These are phyloP conservation scores for Limnodromus scolopaceus DNA, from an alignment of 2,797 vertebrate genomes.

Conservation along the genomic window DNA sequence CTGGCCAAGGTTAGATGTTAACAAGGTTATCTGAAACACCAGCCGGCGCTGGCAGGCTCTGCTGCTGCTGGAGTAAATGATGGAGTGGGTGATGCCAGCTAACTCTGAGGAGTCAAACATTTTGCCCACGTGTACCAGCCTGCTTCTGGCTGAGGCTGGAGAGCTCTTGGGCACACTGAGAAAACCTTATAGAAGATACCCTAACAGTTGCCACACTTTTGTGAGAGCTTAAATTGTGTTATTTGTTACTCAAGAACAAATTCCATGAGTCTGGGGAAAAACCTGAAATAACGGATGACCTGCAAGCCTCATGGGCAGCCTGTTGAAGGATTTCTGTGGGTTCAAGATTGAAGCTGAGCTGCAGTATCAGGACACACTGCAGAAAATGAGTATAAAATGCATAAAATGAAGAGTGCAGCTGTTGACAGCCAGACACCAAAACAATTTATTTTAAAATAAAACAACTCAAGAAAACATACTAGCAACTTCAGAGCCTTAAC, in stretches of 20 bases:
- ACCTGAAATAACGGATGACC: neutral
- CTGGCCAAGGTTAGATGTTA: neutral
- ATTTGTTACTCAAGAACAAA: neutral
- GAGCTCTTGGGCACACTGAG: neutral
- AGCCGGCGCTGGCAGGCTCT: neutral
- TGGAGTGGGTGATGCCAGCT: neutral
- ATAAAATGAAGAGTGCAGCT: neutral
- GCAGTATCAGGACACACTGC: neutral
- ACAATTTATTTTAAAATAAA: conserved; percentile 31
- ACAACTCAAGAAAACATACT: neutral
- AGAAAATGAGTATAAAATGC: neutral
- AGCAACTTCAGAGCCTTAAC: neutral
- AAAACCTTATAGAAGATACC: neutral
- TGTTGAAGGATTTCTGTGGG: neutral
- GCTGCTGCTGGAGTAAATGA: neutral
- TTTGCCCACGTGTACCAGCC: neutral
- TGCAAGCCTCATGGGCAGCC: neutral
- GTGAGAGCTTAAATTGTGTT: neutral
- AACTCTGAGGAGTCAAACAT: neutral
- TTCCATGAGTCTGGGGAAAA: neutral
- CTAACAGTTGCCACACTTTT: neutral
- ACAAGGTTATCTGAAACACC: neutral
- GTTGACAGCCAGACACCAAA: neutral
- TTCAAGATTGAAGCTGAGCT: neutral
- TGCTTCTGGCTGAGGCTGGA: neutral